Evolutionary conservation across 2,888 invertebrate genomes (phyloP).

Genomic region (Eulithis prunata): DNA sequence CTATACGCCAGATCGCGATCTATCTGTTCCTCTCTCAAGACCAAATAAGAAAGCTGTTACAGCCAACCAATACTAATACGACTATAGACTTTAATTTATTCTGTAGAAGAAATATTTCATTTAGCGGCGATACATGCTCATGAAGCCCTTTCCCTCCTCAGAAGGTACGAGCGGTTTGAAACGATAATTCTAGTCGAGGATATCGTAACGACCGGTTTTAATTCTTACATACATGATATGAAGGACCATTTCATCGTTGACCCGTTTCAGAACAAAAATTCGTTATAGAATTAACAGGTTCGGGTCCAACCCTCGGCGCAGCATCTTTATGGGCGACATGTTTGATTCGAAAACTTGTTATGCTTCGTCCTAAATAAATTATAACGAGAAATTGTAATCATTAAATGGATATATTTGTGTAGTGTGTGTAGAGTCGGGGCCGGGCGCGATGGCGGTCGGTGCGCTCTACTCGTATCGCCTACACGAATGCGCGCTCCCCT

Average conservation of each 20-base stretch:
- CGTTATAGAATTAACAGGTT: conserved; percentile 76
- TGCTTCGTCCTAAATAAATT: conserved; percentile 84
- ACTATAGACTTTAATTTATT: conserved; percentile 84
- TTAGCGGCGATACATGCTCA: conserved; percentile 68
- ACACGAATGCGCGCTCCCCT: conserved; percentile 76
- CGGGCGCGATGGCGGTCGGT: conserved; percentile 45
- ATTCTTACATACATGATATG: conserved; percentile 78
- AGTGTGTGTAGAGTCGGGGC: conserved; percentile 71
- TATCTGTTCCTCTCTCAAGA: conserved; percentile 79
- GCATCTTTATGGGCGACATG: conserved; percentile 84
- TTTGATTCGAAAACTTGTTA: conserved; percentile 85
- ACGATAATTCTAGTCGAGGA: conserved; percentile 74
- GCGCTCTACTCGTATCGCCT: conserved; percentile 64
- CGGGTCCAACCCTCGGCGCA: conserved; percentile 78
- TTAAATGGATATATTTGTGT: conserved; percentile 80
- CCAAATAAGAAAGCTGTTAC: conserved; percentile 67
- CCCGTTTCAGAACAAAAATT: conserved; percentile 68
- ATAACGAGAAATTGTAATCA: conserved; percentile 84
- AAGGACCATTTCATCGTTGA: conserved; percentile 72
- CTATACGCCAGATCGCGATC: conserved; percentile 79
- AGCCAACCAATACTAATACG: conserved; percentile 64
- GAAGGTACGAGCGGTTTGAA: conserved; percentile 68
- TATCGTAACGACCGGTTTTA: conserved; percentile 75
- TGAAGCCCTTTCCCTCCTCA: conserved; percentile 78
- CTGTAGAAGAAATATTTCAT: conserved; percentile 82